A percentile compares a stretch with the other conserved stretches of the same genome.
phyloP scores from a whole-genome alignment of 1,140 invertebrate genomes.

The Phymorhynchus buccinoides region DNA sequence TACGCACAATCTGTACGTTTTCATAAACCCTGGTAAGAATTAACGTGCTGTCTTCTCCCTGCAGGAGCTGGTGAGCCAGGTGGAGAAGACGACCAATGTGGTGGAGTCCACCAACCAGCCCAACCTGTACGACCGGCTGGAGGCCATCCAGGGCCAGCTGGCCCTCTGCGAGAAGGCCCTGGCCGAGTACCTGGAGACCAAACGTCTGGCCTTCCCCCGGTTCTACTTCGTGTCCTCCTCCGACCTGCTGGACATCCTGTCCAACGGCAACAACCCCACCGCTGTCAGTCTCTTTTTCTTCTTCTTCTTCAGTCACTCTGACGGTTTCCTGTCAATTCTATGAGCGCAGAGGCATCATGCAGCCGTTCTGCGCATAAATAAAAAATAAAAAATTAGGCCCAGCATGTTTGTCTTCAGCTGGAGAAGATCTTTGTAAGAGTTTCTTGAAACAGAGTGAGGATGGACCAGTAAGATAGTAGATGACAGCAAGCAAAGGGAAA shows the following conservation, averaged over 20 bases:
- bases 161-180: slow-evolving; percentile 96
- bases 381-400: too few species aligned
- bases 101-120: slow-evolving; percentile 90
- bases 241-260: slow-evolving; percentile 94
- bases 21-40: too few species aligned
- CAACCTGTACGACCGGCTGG: slow-evolving; percentile 84
- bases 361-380: too few species aligned
- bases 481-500: too few species aligned
- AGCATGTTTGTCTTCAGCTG: too few species aligned
- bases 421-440: too few species aligned
- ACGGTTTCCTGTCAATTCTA: not conserved
- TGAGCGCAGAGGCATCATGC: too few species aligned
- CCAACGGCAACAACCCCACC: slow-evolving; percentile 94
- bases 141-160: slow-evolving; percentile 87
- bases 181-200: slow-evolving; percentile 97
- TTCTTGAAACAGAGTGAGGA: too few species aligned
- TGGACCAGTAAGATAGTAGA: too few species aligned
- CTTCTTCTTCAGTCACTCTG: not conserved
- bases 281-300: slow-evolving; percentile 71
- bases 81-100: slow-evolving; percentile 81
- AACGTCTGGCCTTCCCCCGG: slow-evolving; percentile 92
- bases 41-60: too few species aligned
- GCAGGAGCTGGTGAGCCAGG: slow-evolving; percentile 72
- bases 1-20: too few species aligned
- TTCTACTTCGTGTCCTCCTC: slow-evolving; percentile 99